phyloP scores from a whole-genome alignment of 2,797 vertebrate genomes.

The Lagocephalus sceleratus region DNA sequence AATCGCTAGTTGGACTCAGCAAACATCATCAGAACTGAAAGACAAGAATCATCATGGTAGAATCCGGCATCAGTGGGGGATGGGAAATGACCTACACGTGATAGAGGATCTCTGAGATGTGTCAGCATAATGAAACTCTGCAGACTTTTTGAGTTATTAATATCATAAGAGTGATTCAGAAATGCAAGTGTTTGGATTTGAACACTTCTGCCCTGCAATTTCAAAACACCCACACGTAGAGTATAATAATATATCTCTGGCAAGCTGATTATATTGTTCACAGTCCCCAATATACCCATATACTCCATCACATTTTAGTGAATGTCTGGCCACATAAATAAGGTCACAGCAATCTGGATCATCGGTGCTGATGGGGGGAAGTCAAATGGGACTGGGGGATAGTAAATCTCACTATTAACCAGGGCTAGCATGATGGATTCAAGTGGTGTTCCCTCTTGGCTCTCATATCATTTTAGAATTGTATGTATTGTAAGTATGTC shows the following conservation, averaged over 20 bases:
- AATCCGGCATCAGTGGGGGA: conserved; percentile 7
- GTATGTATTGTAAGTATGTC: no score
- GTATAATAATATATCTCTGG: background rate
- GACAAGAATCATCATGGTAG: conserved; percentile 15
- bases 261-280: background rate
- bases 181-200: background rate
- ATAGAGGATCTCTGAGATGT: background rate
- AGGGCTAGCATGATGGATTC: background rate
- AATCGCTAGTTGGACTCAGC: conserved; percentile 14
- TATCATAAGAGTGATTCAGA: background rate
- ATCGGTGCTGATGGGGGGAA: background rate
- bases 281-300: background rate
- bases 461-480: no score
- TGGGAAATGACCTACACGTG: conserved; percentile 7
- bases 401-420: background rate
- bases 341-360: background rate
- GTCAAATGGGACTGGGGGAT: background rate
- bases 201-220: conserved; percentile 1
- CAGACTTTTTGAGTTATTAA: background rate
- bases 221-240: background rate
- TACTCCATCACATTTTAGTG: background rate
- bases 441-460: background rate
- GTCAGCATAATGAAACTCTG: background rate
- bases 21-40: conserved; percentile 35
- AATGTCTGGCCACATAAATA: background rate